Evolutionary conservation across 1,140 invertebrate species (phyloP).

Genomic region (Danaus plexippus): DNA sequence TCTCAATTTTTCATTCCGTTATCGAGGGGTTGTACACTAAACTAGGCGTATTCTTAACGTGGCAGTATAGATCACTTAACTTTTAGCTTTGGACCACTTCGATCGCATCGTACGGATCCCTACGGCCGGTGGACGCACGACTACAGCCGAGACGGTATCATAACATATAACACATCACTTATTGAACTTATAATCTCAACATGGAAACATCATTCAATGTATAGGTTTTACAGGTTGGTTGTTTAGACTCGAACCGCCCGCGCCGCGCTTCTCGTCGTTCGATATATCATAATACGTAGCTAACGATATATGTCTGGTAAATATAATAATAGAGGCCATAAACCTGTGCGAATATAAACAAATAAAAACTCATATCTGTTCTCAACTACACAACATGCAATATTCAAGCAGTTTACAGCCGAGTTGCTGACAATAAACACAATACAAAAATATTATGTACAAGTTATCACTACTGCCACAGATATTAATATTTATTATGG

Average conservation of each 20-base stretch:
- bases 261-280: too few relatives aligned
- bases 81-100: slow-evolving; percentile 27
- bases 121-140: slow-evolving; percentile 19
- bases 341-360: slow-evolving; percentile 56
- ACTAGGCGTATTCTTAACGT: too few relatives aligned
- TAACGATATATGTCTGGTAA: slow-evolving; percentile 29
- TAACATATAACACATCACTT: too few relatives aligned
- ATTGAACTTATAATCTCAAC: too few relatives aligned
- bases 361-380: slow-evolving; percentile 60
- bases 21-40: too few relatives aligned
- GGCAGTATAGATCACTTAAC: too few relatives aligned
- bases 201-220: too few relatives aligned
- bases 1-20: too few relatives aligned
- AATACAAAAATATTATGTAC: slow-evolving; percentile 49
- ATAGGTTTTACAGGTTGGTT: too few relatives aligned
- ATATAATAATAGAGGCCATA: slow-evolving; percentile 46
- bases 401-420: slow-evolving; percentile 54
- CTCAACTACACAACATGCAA: slow-evolving; percentile 65
- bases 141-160: too few relatives aligned
- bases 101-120: slow-evolving; percentile 32
- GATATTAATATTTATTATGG: slow-evolving; percentile 53
- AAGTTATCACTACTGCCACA: slow-evolving; percentile 65
- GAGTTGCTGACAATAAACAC: slow-evolving; percentile 56
- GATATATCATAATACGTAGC: slow-evolving; percentile 14
- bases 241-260: too few relatives aligned